Base-by-base conservation (phyloP, 2,888 invertebrate genomes). In the Agonopterix heracliana region DNA sequence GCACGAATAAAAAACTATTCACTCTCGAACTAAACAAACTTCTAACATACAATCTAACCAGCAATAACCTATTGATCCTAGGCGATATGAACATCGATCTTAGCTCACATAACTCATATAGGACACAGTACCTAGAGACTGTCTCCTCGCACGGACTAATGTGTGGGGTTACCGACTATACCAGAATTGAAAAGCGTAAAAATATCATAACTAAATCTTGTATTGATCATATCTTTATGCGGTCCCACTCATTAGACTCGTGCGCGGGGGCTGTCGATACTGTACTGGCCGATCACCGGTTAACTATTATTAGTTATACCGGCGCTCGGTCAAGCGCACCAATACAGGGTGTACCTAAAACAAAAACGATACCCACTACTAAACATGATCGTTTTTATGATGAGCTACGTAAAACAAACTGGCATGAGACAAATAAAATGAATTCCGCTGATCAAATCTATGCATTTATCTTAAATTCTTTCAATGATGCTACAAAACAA, bases 61-160 rank as follows among this genome's bases (percentile, higher is more conserved):
- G 9, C 4, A 5, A 44, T 35, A 13, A 46, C 34, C 11, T 46
- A 4, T 8, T 46, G 3, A 10, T 46, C 2, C 3, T 40, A 2
- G 46, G 46, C 4, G 46, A 46, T 11, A 46, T 13, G n/a, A 46
- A 46, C 26, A 46, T 46, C 26, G 49, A 52, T 35, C 49, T 52
- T 9, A 49, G 47, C 47, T 13, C 34, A 9, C 41, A 14, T 9
- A 14, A 42, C 14, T 17, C 44, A 44, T 12, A 34, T 26, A 44
- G 12, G 38, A 26, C 48, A 34, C 17, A 11, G 34, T 51, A 48
- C 34, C 12, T 48, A 44, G 47, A 51, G 14, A 41, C 44, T 26
- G 40, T 51, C n/a, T 35, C 41, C 44, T 49, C 13, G 52, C 46
- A 52, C 45, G 52, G 48, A 26, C 26, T 52, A 13, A 34, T 49